Percentiles rank a stretch among this genome's conserved stretches.
Conservation (phyloP, 2,113 vertebrate genomes). For the Danionella cerebrum region DNA sequence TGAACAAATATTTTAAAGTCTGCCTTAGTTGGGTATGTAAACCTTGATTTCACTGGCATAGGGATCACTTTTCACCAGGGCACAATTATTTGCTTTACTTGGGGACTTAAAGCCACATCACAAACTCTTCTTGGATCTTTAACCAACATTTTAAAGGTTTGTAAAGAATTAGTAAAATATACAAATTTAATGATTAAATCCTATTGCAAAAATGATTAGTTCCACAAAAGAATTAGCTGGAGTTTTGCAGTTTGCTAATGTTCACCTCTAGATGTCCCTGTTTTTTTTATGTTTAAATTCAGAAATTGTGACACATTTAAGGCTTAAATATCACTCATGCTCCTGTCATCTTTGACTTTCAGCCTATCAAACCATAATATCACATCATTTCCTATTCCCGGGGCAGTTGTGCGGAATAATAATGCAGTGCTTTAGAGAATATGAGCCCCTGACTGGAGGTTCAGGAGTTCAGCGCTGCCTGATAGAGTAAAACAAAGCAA, state of each 20-base stretch:
- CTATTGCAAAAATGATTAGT: too few relatives aligned
- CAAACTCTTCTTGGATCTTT: too few relatives aligned
- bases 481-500: constrained; percentile 1
- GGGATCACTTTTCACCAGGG: too few relatives aligned
- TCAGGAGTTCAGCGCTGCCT: constrained; percentile 33
- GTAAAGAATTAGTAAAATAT: too few relatives aligned
- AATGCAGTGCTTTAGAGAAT: not conserved
- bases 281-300: constrained; percentile 33
- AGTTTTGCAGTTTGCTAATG: not conserved
- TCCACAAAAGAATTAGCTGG: too few relatives aligned
- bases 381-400: constrained; percentile 22
- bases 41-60: too few relatives aligned
- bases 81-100: too few relatives aligned
- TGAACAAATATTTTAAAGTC: too few relatives aligned
- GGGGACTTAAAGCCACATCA: too few relatives aligned
- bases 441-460: constrained; percentile 29
- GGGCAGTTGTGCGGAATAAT: constrained; percentile 20
- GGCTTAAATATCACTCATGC: constrained; percentile 18
- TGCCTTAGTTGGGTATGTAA: too few relatives aligned
- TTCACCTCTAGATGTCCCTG: constrained; percentile 59
- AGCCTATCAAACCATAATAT: constrained; percentile 23
- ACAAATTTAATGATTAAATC: too few relatives aligned
- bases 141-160: too few relatives aligned
- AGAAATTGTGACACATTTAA: not conserved
- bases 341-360: constrained; percentile 31